Percentiles rank a stretch among this genome's conserved stretches.
Evolutionary conservation across 2,888 invertebrate genomes (phyloP).

Genomic region (Cantharis flavilabris): DNA sequence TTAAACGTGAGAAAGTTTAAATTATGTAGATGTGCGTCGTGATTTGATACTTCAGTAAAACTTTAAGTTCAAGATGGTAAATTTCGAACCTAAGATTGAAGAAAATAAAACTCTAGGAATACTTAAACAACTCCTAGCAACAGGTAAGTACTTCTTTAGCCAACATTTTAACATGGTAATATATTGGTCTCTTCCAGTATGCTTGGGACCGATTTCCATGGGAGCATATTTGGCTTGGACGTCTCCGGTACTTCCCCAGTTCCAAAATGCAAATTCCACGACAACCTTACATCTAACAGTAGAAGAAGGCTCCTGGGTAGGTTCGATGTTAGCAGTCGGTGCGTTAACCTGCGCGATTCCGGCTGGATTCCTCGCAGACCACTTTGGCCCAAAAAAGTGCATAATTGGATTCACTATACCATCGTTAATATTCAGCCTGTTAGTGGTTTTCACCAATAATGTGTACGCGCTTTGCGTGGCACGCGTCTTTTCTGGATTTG

Average conservation of each 20-base stretch:
- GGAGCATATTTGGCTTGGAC: slow-evolving; percentile 78
- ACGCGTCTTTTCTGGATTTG: slow-evolving; percentile 72
- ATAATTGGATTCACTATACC: slow-evolving; percentile 67
- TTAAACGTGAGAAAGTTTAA: neutral
- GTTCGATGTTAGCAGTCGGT: slow-evolving; percentile 72
- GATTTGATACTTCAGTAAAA: neutral
- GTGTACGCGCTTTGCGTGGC: slow-evolving; percentile 48
- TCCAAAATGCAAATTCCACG: slow-evolving; percentile 45
- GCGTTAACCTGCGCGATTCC: slow-evolving; percentile 73
- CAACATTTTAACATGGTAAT: no score
- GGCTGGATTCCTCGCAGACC: slow-evolving; percentile 69
- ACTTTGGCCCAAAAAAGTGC: slow-evolving; percentile 68
- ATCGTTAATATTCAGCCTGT: slow-evolving; percentile 64
- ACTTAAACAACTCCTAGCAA: slow-evolving; percentile 12
- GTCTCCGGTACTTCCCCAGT: slow-evolving; percentile 71
- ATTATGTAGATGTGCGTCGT: neutral
- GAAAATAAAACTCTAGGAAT: neutral
- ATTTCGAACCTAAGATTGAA: neutral
- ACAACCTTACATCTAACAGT: slow-evolving; percentile 42
- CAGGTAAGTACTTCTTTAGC: slow-evolving; percentile 3
- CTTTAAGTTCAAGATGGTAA: neutral
- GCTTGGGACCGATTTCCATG: slow-evolving; percentile 52
- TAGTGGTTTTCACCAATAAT: slow-evolving; percentile 53
- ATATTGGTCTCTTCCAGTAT: neutral
- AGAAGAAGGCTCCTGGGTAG: slow-evolving; percentile 64